Evolutionary conservation across 1,140 invertebrate genomes (phyloP), one percentile per base, ranked within the genome.

Genomic region (Apis florea): DNA sequence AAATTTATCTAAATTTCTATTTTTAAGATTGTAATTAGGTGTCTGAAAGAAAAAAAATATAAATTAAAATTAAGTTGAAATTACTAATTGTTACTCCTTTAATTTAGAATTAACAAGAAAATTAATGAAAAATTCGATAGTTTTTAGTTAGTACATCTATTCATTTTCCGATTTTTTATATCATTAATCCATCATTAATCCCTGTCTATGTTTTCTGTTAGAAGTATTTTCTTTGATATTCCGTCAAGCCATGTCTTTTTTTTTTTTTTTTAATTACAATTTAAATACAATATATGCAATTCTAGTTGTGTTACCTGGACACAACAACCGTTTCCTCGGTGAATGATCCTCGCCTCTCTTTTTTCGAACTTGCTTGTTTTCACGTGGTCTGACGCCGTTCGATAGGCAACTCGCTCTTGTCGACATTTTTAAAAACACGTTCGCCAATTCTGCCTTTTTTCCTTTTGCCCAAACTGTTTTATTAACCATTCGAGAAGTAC

Each of bases 381-480:
- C 82, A 31, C 56, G 40, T 81, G 61, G 54, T 51, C 58, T 40
- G 53, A 56, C 69, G 76, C 66, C 54, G 26, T 53, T 63, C 71
- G 86, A 87, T 87, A 84, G 79, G 53, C 72, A 84, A 31, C 31
- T 87, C 86, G 79, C 51, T 79, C 64, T 70, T 31, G 85, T 86
- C 82, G 70, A 86, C 82, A 78, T 71, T 87, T 83, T 26, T 76
- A 73, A 61, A 51, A 70, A 70, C 69, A 84, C 82, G 77, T 84
- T 81, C 76, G 73, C 72, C 47, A 73, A 70, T 24, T 24, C 67
- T 56, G 77, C 58, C 31, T 58, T 85, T 86, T 86, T 79, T 82
- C 64, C 61, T 78, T 84, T 54, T 61, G 58, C 74, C 31, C 4
- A 84, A 78, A 86, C 70, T 83, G 69, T 85, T 85, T 79, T 85